Evolutionary conservation across 2,888 invertebrate genomes (phyloP), one percentile per base, ranked within the genome.

Genomic region (Eupsilia transversa): DNA sequence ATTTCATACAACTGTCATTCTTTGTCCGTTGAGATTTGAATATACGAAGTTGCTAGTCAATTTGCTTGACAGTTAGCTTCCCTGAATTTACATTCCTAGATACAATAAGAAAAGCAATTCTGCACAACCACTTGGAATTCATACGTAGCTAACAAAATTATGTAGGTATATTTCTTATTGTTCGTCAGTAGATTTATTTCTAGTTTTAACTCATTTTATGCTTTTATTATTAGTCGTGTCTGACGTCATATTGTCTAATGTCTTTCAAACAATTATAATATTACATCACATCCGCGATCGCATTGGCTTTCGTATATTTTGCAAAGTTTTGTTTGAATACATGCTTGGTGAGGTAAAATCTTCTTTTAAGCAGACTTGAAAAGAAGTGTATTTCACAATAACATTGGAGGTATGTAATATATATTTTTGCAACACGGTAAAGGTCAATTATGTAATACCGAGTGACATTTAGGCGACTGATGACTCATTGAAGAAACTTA

Each of bases 371-470:
- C 10, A 43, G 23, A 38, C n/a, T 56, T 38, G 10, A 27, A 57
- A 38, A 20, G 20, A 46, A 20, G n/a, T 14, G 7, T 64, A 57
- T 74, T 75, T 59, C 23, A n/a, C 12, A 74, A 64, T 49, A 38
- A 38, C 17, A 41, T 49, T 43, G 0, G 0, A 17, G 20, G 27
- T 54, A 9, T 6, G 1, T 4, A 56, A 77, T 54, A 35, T 49
- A 17, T 56, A 56, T 57, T 49, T 60, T 57, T 64, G 41, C 63
- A 57, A 56, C n/a, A 41, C 61, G 5, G 0, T 54, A 54, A 43
- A 76, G 75, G 59, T 52, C 54, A 64, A 49, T 49, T n/a, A 57
- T 30, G 27, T n/a, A 41, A n/a, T n/a, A 46, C 54, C 54, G 23
- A 35, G 1, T 63, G 49, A 49, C 52, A 64, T 77, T 77, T 35